phyloP scores from a whole-genome alignment of 2,113 vertebrate genomes.

The Callocephalon fimbriatum region DNA sequence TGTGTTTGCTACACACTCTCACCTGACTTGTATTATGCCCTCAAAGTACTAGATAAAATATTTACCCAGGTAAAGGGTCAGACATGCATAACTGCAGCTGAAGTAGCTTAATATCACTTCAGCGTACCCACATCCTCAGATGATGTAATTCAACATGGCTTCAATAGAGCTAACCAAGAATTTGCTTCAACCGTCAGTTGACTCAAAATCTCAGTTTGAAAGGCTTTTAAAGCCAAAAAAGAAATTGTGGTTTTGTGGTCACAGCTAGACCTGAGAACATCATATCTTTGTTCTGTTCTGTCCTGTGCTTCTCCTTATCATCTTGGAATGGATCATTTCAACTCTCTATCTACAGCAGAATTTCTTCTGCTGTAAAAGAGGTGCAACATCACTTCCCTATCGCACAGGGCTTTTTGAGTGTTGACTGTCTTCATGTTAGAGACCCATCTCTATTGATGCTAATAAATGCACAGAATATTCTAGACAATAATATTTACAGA shows the following conservation, averaged over 20 bases:
- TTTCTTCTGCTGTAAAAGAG: background rate
- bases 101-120: background rate
- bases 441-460: background rate
- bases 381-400: background rate
- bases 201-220: background rate
- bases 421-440: background rate
- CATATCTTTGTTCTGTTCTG: background rate
- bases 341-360: background rate
- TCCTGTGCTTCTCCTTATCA: background rate
- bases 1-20: background rate
- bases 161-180: background rate
- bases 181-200: background rate
- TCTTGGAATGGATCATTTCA: background rate
- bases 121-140: background rate
- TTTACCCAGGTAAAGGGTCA: background rate
- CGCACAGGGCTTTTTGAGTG: background rate
- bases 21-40: background rate
- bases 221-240: background rate
- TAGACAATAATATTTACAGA: background rate
- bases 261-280: background rate
- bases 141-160: background rate
- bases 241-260: constrained; percentile 7
- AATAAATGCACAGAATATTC: background rate
- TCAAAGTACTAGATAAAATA: background rate
- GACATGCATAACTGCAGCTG: background rate